Base-by-base conservation (phyloP, 2,888 invertebrate species). In the Cyclophora albipunctata region DNA sequence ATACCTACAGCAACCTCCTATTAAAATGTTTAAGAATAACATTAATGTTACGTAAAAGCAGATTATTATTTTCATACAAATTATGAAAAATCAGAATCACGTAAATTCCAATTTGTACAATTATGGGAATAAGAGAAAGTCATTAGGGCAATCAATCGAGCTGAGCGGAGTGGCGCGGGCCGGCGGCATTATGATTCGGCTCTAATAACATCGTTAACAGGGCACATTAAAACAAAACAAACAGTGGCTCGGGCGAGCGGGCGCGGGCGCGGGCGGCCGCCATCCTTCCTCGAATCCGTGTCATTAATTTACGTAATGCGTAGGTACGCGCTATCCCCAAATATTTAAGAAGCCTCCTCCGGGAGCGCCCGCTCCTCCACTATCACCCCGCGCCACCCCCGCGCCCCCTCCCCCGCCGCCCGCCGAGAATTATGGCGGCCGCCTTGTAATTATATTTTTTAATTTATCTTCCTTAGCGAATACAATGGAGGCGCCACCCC, bases 381-480 rank as follows among this genome's bases (percentile, higher is more conserved):
- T 86, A 85, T 80, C 75, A 75, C 74, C 73, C 68, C 55, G 64
- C 64, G 75, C 67, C 65, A 58, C 71, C 62, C 60, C 60, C 66
- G 57, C 69, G 73, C 56, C 74, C 73, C 66, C 69, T 72, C 75
- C 66, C 78, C 77, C 73, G 67, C 79, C 86, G 78, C 86, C 85
- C 73, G 85, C 79, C 82, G 86, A 89, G 89, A 89, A 88, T 90
- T 90, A 90, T 90, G 90, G 91, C 91, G 90, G 90, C 88, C 89
- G 90, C 90, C 89, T 89, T 90, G 90, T 91, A 91, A 91, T 91
- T 91, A 91, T 91, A 91, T 91, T 91, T 91, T 91, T 91, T 91
- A 91, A 91, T 91, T 91, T 91, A 91, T 91, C 91, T 91, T 91
- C 91, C 91, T 91, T 91, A 91, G 90, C 89, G 90, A 87, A 84